phyloP scores from a whole-genome alignment of 2,888 invertebrate species.

The Hybos culiciformis region DNA sequence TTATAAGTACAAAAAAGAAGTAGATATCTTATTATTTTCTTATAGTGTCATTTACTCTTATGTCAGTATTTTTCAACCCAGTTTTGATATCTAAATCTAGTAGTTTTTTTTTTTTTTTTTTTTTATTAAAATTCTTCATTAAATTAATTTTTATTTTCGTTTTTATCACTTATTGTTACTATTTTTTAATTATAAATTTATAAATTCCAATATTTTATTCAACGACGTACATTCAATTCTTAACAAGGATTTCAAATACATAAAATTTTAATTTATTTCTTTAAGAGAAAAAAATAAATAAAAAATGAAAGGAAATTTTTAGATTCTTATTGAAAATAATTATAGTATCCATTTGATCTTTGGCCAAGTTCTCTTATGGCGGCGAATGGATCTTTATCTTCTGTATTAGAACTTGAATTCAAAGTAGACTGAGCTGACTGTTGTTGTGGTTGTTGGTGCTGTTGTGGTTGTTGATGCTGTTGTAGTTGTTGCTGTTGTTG shows the following conservation, averaged over 20 bases:
- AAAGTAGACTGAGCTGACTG: conserved; percentile 9
- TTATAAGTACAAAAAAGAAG: too few species aligned
- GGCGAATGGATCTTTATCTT: conserved; percentile 37
- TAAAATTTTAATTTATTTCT: not conserved
- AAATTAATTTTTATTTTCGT: conserved; percentile 1
- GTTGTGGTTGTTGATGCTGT: conserved; percentile 8
- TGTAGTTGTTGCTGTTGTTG: conserved; percentile 15
- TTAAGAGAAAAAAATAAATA: not conserved
- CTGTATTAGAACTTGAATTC: conserved; percentile 5
- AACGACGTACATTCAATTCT: conserved; percentile 3
- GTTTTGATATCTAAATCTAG: not conserved
- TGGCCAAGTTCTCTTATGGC: conserved; percentile 39
- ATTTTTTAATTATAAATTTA: not conserved
- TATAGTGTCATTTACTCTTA: too few species aligned
- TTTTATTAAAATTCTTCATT: not conserved
- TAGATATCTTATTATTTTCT: too few species aligned
- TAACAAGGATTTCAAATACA: not conserved
- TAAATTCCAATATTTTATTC: conserved; percentile 1
- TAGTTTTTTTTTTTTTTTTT: not conserved
- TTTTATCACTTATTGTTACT: conserved; percentile 2
- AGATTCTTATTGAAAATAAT: conserved; percentile 40
- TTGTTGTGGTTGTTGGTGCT: conserved; percentile 12
- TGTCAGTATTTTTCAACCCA: too few species aligned
- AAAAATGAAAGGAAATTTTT: too few species aligned
- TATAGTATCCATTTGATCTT: conserved; percentile 39